Evolutionary conservation across 2,797 vertebrate species (phyloP).

Genomic region (Microctenopoma lineatum): DNA sequence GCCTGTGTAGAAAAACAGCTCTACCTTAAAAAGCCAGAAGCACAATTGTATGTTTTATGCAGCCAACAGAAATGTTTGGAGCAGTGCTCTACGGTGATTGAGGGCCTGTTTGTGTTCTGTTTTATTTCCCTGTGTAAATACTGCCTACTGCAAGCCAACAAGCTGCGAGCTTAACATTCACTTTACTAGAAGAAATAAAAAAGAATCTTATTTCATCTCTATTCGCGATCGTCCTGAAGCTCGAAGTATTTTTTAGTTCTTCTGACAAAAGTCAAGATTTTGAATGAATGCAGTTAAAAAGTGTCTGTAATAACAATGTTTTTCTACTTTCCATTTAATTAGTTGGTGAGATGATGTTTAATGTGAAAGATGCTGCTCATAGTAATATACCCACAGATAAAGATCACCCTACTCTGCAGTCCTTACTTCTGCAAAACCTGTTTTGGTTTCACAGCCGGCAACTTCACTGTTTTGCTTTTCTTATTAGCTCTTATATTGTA

Average conservation of each 20-base stretch:
- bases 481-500: not conserved
- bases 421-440: not conserved
- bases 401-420: not conserved
- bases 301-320: too few relatives aligned
- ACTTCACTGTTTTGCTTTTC: not conserved
- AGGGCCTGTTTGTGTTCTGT: not conserved
- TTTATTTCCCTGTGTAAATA: conserved; percentile 12
- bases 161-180: not conserved
- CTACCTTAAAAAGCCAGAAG: conserved; percentile 23
- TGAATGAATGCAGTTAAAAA: too few relatives aligned
- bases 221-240: not conserved
- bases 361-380: too few relatives aligned
- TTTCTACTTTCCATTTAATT: too few relatives aligned
- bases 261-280: too few relatives aligned
- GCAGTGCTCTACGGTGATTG: not conserved
- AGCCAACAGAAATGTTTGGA: conserved; percentile 3
- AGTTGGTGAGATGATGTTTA: too few relatives aligned
- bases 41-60: conserved; percentile 14
- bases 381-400: not conserved
- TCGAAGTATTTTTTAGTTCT: not conserved
- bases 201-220: not conserved
- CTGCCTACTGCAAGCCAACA: not conserved
- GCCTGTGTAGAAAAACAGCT: conserved; percentile 17
- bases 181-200: not conserved
- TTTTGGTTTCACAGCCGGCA: not conserved